Base-by-base conservation (phyloP, 1,140 invertebrate species). In the Parapsyche elsis region DNA sequence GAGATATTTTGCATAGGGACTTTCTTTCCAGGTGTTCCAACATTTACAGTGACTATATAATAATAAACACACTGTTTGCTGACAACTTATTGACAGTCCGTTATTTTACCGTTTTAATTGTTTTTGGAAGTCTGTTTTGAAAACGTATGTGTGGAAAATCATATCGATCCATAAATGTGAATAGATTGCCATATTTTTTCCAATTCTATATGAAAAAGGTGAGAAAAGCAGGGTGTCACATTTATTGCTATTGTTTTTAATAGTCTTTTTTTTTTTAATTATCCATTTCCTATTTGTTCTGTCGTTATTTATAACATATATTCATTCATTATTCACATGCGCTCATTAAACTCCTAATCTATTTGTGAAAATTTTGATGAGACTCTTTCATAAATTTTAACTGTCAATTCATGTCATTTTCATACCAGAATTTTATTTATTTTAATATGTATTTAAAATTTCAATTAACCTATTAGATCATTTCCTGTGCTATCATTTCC, bases 151-250 rank as follows among this genome's bases (percentile, higher is more conserved):
- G 80, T 83, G 82, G 71, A 78, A 79, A 83, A 80, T 80, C 70
- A 80, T 81, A 70, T 80, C 79, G 76, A 79, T 79, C 53, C 80
- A 79, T 79, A 83, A 73, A 80, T 78, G 45, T 81, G 64, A 81
- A 83, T 81, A 80, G 80, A 83, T 77, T 83, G 82, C 71, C 78
- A 81, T 83, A 81, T 71, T 80, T 81, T 77, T 77, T 77, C 80
- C 76, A 59, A 81, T 81, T 53, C 79, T 83, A 73, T 79, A 76
- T 71, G 30, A 75, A 19, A 76, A 80, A 83, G 82, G 82, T 83
- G 82, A 83, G 82, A 75, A 82, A 83, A 80, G 82, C 78, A 83
- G 82, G 82, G 78, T 83, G 80, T 81, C 76, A 77, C 79, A 83
- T 80, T 79, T 78, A 83, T 81, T 83, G 80, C 81, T 83, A 78